Base-by-base conservation (phyloP, 2,797 vertebrate genomes). In the Catharus ustulatus region DNA sequence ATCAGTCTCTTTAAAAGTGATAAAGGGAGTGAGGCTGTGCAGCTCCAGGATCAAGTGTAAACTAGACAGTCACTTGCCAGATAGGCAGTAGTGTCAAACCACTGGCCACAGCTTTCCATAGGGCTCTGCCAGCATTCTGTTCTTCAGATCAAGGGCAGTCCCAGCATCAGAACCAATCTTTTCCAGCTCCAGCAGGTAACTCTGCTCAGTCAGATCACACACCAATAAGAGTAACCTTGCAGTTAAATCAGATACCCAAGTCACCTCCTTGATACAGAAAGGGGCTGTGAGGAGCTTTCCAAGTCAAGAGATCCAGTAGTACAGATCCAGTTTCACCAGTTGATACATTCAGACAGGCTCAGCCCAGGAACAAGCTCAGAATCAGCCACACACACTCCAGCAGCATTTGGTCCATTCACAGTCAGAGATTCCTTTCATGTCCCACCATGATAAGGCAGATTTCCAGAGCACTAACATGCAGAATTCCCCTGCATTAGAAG, bases 391-490 rank as follows among this genome's bases (percentile, higher is more conserved):
- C 4, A 19, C 13, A 18, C 29, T 16, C 11, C 38, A n/a, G 58
- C 26, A 67, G 32, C 23, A 34, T 61, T 26, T 10, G 7, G 13
- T 48, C 49, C 58, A 32, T 38, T 18, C 75, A 75, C 16, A 74
- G 20, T 4, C 48, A 76, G 45, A 2, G 7, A 71, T 5, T 64
- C 8, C 36, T 82, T 23, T 45, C 3, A 1, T 3, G 6, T 11
- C n/a, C 18, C 38, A 48, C 5, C 30, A 77, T 0, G 0, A 13
- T n/a, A 10, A 40, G 51, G 14, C 14, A 84, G 6, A 24, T 1
- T 27, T 34, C 34, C 64, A 93, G 29, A 66, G 55, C 29, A n/a
- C 30, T 21, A 38, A 38, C 0, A 15, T 8, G 23, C 27, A 63
- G 21, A 16, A 73, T 24, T 59, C 15, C 23, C 32, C 61, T 38